A percentile compares a stretch with the other conserved stretches of the same genome.
These are phyloP conservation scores for Diachrysia chrysitis DNA, from an alignment of 2,888 invertebrate species.

Conservation along the genomic window DNA sequence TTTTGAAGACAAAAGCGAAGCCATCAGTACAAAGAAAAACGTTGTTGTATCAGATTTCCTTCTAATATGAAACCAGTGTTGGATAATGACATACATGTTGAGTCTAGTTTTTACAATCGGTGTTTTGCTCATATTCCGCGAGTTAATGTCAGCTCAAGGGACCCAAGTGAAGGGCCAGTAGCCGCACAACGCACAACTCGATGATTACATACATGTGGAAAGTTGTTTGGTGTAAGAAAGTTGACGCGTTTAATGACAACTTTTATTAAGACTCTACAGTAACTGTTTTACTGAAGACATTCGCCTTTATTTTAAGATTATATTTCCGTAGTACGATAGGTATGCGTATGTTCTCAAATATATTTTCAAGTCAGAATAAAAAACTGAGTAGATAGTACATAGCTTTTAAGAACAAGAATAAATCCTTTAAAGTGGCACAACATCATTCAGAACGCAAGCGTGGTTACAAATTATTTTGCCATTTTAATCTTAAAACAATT, in stretches of 20 bases:
- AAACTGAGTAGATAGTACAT: too few relatives aligned
- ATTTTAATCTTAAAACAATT: too few relatives aligned
- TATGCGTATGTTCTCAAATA: too few relatives aligned
- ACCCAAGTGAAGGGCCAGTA: conserved; percentile 51
- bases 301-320: background rate
- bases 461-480: too few relatives aligned
- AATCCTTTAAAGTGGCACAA: too few relatives aligned
- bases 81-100: background rate
- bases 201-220: conserved; percentile 45
- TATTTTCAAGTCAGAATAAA: too few relatives aligned
- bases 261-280: conserved; percentile 18
- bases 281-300: background rate
- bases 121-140: too few relatives aligned
- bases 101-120: conserved; percentile 9
- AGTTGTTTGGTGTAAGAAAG: conserved; percentile 49
- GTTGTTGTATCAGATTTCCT: background rate
- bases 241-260: conserved; percentile 41
- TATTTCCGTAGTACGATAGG: background rate
- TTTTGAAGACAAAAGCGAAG: background rate
- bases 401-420: too few relatives aligned
- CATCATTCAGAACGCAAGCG: too few relatives aligned
- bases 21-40: background rate
- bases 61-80: background rate
- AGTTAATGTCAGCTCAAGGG: conserved; percentile 24
- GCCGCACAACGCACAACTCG: conserved; percentile 46